Evolutionary conservation across 2,888 invertebrate species (phyloP), one percentile per base, ranked within the genome.

Genomic region (Aromia moschata): DNA sequence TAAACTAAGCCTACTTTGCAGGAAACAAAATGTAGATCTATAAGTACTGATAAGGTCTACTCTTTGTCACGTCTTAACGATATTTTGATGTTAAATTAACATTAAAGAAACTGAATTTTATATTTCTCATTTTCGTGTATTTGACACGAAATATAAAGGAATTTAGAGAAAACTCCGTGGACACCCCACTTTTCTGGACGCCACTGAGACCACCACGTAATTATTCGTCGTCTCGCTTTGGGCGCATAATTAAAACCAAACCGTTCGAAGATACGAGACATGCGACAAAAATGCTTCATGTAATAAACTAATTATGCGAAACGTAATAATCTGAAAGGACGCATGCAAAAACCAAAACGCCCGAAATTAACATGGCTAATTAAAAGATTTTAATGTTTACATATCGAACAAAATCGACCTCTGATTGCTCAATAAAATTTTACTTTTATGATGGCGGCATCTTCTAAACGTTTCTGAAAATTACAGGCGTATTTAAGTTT

Each of bases 341-440:
- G 38, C 38, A 52, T 41, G 52, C 52, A 52, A 41, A 51, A 52
- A 52, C 41, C 20, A n/a, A 2, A 49, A 30, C 17, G 20, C 38
- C 49, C 38, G n/a, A 31, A 37, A 52, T 52, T 52, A 52, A 30
- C 52, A 31, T 11, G 52, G 31, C 14, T 52, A 52, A 52, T 52
- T 52, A 52, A 52, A 31, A 41, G 41, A 15, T 49, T 51, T 52
- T 52, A 52, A n/a, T 52, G 41, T 45, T 31, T 45, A 31, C 31
- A 40, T 31, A 14, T 41, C 52, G 41, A 41, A 41, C 41, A 52
- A 17, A 52, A 41, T n/a, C 31, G 11, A 40, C 40, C 52, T 40
- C 40, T 52, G 41, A 52, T 52, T 52, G 41, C 40, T 38, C 40
- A 52, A 52, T 52, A 52, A 52, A 52, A 52, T n/a, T 5, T 52